Percentiles rank a stretch among this genome's conserved stretches.
Conservation (phyloP, 2,113 vertebrate species). For the Pseudopipra pipra region DNA sequence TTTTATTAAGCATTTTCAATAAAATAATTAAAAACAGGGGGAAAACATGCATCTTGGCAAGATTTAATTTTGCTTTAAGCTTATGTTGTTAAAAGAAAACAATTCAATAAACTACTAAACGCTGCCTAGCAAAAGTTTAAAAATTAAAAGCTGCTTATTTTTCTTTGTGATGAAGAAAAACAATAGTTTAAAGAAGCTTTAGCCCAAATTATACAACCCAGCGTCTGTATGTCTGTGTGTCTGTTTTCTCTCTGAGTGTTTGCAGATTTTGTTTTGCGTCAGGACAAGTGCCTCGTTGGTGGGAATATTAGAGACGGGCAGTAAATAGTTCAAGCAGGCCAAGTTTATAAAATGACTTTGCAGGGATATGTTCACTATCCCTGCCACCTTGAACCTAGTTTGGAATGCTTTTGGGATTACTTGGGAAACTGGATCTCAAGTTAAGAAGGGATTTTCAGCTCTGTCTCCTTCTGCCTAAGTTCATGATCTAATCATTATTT, state of each 20-base stretch:
- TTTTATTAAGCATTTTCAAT: background rate
- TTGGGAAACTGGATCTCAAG: background rate
- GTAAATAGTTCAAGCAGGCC: background rate
- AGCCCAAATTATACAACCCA: background rate
- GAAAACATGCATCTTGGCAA: background rate
- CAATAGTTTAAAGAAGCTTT: background rate
- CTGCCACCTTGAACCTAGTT: background rate
- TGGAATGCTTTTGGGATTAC: background rate
- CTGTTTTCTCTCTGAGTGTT: background rate
- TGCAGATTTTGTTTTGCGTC: background rate
- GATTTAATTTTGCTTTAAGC: background rate
- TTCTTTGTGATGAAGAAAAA: background rate
- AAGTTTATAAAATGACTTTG: background rate
- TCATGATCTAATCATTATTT: background rate
- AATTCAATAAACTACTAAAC: background rate
- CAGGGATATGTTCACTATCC: background rate
- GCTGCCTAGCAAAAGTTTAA: background rate
- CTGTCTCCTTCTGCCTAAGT: background rate
- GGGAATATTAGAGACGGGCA: background rate
- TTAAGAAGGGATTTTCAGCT: background rate
- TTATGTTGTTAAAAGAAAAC: background rate
- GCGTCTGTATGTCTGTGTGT: background rate
- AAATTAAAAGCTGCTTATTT: background rate
- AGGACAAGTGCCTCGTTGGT: background rate
- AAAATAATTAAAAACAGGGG: background rate